Percentiles rank a stretch among this genome's conserved stretches.
phyloP scores from a whole-genome alignment of 2,888 invertebrate genomes.

The Melinopterus prodromus region DNA sequence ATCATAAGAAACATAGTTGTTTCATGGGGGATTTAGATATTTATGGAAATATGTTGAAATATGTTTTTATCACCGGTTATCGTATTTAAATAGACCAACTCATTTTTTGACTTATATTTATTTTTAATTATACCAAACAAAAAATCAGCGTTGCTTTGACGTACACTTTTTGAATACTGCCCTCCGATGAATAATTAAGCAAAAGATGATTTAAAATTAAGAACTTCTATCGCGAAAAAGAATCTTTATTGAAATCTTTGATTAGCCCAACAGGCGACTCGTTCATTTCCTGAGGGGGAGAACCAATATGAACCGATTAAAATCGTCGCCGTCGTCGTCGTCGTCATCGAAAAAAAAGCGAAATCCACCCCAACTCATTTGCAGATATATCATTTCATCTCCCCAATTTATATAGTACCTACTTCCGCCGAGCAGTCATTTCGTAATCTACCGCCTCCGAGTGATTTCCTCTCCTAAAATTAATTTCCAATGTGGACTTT shows the following conservation, averaged over 20 bases:
- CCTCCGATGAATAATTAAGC: not conserved
- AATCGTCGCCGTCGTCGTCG: not conserved
- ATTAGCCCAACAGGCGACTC: not conserved
- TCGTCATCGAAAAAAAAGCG: not conserved
- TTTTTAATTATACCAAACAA: not conserved
- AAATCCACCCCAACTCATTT: constrained; percentile 26
- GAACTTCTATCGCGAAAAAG: not conserved
- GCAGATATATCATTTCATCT: constrained; percentile 18
- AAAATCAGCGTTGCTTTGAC: no score
- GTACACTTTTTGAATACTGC: not conserved
- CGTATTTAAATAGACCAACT: no score
- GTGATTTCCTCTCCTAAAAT: constrained; percentile 10
- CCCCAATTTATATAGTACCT: constrained; percentile 22
- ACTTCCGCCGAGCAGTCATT: not conserved
- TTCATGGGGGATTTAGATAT: no score
- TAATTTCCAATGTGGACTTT: constrained; percentile 21
- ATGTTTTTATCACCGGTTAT: no score
- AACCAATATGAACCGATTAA: not conserved
- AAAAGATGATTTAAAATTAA: not conserved
- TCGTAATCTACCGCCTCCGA: not conserved
- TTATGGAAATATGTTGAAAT: no score
- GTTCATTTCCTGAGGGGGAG: not conserved
- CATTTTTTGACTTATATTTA: not conserved
- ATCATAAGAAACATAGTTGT: no score
- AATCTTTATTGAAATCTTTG: constrained; percentile 4